These are phyloP conservation scores for Halcyon leucocephala DNA, from an alignment of 2,797 vertebrate genomes.

Conservation along the genomic window DNA sequence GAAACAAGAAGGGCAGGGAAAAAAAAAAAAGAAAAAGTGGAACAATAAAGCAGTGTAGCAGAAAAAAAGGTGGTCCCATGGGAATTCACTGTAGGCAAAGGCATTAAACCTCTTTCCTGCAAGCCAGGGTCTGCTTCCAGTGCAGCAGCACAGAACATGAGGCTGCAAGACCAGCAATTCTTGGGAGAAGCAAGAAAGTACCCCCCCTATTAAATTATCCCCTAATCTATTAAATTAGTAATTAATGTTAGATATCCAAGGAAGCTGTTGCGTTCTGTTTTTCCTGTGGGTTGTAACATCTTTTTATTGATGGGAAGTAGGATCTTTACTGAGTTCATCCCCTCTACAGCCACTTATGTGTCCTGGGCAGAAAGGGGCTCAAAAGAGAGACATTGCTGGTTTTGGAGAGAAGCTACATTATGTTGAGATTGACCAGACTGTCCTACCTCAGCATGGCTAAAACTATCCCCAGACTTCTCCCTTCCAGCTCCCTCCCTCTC, in stretches of 20 bases:
- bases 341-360: background rate
- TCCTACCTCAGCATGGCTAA: background rate
- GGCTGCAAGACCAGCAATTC: background rate
- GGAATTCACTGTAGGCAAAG: background rate
- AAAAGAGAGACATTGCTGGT: background rate
- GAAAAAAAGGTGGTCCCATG: background rate
- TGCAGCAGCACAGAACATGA: background rate
- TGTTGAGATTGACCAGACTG: background rate
- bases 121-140: background rate
- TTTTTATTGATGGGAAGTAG: background rate
- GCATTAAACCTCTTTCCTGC: background rate
- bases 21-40: background rate
- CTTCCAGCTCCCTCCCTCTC: background rate
- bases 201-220: background rate
- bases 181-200: background rate
- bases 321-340: background rate
- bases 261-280: background rate
- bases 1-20: background rate
- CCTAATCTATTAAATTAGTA: background rate
- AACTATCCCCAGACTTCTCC: background rate
- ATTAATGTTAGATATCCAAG: background rate
- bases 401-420: background rate
- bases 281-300: background rate
- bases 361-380: background rate
- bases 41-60: background rate